These are phyloP conservation scores for Neotoma lepida DNA, from an alignment of 2,113 vertebrate species.

Conservation along the genomic window DNA sequence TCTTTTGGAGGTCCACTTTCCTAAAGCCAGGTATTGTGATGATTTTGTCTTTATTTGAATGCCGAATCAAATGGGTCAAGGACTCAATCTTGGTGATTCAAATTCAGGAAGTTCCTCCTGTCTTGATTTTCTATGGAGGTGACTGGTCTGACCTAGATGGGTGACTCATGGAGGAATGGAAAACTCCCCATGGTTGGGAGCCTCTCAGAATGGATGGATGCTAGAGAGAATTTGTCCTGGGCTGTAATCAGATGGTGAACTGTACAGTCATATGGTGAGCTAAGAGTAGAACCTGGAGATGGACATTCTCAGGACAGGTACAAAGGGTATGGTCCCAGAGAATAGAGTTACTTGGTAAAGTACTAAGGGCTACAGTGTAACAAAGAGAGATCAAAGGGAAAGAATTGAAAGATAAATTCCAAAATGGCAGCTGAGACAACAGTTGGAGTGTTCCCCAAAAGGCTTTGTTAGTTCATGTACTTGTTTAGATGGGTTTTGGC, in stretches of 20 bases:
- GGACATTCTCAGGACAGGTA: neutral
- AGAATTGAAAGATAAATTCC: neutral
- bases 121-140: slow-evolving; percentile 28
- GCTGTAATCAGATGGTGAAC: neutral
- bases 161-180: neutral
- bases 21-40: neutral
- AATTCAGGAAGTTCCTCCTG: slow-evolving; percentile 21
- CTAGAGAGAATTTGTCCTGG: slow-evolving; percentile 6
- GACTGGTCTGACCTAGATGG: slow-evolving; percentile 32
- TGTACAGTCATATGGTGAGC: neutral
- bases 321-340: neutral
- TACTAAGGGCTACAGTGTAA: neutral
- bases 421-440: slow-evolving; percentile 29
- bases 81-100: slow-evolving; percentile 10
- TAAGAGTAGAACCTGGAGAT: slow-evolving; percentile 3
- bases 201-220: neutral
- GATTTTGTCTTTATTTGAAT: slow-evolving; percentile 29
- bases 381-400: neutral
- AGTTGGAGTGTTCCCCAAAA: slow-evolving; percentile 9
- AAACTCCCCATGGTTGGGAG: neutral
- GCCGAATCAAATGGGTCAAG: neutral
- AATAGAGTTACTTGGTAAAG: neutral
- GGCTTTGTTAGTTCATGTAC: neutral
- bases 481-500: slow-evolving; percentile 11
- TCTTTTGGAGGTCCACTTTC: slow-evolving; percentile 26